phyloP scores from a whole-genome alignment of 30 jellyfish, hydroid and myxozoan species.

The Catostylus mosaicus region DNA sequence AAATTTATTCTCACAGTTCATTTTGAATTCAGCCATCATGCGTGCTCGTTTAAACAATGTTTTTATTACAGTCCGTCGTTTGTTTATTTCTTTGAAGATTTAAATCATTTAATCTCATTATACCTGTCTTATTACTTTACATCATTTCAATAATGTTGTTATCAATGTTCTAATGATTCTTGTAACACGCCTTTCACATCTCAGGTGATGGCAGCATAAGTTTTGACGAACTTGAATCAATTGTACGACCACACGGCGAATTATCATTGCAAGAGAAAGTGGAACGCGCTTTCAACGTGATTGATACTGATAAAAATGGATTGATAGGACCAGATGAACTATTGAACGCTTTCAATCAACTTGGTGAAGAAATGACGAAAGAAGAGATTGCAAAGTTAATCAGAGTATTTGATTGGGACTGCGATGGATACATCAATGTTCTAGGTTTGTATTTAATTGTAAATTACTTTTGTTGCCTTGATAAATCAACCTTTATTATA shows the following conservation, averaged over 20 bases:
- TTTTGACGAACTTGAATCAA: conserved; percentile 53
- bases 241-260: conserved; percentile 49
- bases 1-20: too few relatives aligned
- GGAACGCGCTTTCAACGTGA: conserved; percentile 42
- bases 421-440: conserved; percentile 39
- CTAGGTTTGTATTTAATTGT: neutral
- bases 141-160: too few relatives aligned
- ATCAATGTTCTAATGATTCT: too few relatives aligned
- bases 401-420: conserved; percentile 66
- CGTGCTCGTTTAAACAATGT: too few relatives aligned
- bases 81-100: too few relatives aligned
- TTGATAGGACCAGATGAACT: conserved; percentile 60
- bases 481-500: too few relatives aligned
- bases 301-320: conserved; percentile 62
- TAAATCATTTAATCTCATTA: too few relatives aligned
- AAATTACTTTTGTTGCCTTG: neutral
- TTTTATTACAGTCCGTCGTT: too few relatives aligned
- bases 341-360: conserved; percentile 45
- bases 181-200: too few relatives aligned
- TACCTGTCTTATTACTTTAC: too few relatives aligned
- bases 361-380: conserved; percentile 55
- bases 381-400: conserved; percentile 46
- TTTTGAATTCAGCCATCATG: too few relatives aligned
- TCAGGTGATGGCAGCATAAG: conserved; percentile 67
- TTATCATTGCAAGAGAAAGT: conserved; percentile 34